A percentile compares a stretch with the other conserved stretches of the same genome.
phyloP scores from a whole-genome alignment of 2,888 invertebrate genomes.

The Drosophila koepferae region DNA sequence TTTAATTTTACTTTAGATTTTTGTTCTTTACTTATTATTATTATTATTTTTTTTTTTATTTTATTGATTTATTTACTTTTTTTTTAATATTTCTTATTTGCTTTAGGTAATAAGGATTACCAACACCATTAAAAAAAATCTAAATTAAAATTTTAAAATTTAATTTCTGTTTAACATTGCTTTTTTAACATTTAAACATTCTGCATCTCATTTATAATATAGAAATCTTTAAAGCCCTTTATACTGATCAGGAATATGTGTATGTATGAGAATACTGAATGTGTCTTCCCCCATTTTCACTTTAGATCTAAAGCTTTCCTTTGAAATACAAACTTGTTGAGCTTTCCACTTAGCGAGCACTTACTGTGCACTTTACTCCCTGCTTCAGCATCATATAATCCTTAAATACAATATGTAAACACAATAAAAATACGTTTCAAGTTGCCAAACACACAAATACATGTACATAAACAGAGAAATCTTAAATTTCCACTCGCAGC shows the following conservation, averaged over 20 bases:
- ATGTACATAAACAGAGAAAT: slow-evolving; percentile 3
- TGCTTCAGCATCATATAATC: slow-evolving; percentile 13
- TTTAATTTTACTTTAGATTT: too few relatives aligned
- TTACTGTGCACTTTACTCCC: neutral
- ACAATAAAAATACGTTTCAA: slow-evolving; percentile 34
- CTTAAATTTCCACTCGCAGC: slow-evolving; percentile 45
- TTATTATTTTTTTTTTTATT: too few relatives aligned
- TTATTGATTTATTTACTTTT: too few relatives aligned
- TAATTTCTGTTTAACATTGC: too few relatives aligned
- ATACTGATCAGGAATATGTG: neutral
- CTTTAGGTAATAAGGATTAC: too few relatives aligned
- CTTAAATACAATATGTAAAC: slow-evolving; percentile 42
- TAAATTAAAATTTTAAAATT: too few relatives aligned
- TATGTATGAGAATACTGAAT: neutral
- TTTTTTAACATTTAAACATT: neutral
- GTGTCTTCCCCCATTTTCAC: neutral
- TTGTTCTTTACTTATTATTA: too few relatives aligned
- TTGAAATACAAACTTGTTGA: neutral
- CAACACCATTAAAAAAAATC: too few relatives aligned
- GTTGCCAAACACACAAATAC: slow-evolving; percentile 24
- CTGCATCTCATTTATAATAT: neutral
- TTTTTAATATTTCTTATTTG: too few relatives aligned
- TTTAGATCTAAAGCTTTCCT: neutral
- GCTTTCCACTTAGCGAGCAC: slow-evolving; percentile 1
- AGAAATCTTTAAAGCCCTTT: neutral